phyloP scores from a whole-genome alignment of 1,140 invertebrate species.

The Drosophila lacteicornis region DNA sequence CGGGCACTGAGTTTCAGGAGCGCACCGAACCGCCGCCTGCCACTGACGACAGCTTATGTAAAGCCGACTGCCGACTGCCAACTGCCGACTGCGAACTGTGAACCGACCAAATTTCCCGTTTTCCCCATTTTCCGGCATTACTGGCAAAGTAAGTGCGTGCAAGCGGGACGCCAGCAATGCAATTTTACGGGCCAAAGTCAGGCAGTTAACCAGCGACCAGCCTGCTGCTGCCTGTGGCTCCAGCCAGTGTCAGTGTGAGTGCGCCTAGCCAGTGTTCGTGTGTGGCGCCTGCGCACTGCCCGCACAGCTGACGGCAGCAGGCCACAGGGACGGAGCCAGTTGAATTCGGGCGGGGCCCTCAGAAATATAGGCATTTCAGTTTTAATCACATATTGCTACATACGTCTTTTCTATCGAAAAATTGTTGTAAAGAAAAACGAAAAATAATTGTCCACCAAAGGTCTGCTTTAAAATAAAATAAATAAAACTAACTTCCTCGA shows the following conservation, averaged over 20 bases:
- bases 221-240: slow-evolving; percentile 36
- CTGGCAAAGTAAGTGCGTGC: slow-evolving; percentile 62
- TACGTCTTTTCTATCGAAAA: neutral
- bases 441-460: too few relatives aligned
- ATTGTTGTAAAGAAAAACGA: too few relatives aligned
- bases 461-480: neutral
- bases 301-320: slow-evolving; percentile 52
- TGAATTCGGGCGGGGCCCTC: neutral
- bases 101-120: slow-evolving; percentile 11
- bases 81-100: slow-evolving; percentile 13
- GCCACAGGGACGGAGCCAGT: slow-evolving; percentile 8
- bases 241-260: slow-evolving; percentile 7
- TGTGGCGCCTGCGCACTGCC: slow-evolving; percentile 51
- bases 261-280: slow-evolving; percentile 30
- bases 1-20: slow-evolving; percentile 68
- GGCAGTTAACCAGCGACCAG: slow-evolving; percentile 54
- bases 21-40: slow-evolving; percentile 23
- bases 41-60: slow-evolving; percentile 77
- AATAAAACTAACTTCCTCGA: neutral
- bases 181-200: slow-evolving; percentile 69
- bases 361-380: too few relatives aligned
- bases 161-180: slow-evolving; percentile 75
- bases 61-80: slow-evolving; percentile 47
- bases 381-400: too few relatives aligned
- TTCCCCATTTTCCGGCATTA: slow-evolving; percentile 68